Evolutionary conservation across 2,113 vertebrate species (phyloP), one percentile per base, ranked within the genome.

Genomic region (Eolophus roseicapilla): DNA sequence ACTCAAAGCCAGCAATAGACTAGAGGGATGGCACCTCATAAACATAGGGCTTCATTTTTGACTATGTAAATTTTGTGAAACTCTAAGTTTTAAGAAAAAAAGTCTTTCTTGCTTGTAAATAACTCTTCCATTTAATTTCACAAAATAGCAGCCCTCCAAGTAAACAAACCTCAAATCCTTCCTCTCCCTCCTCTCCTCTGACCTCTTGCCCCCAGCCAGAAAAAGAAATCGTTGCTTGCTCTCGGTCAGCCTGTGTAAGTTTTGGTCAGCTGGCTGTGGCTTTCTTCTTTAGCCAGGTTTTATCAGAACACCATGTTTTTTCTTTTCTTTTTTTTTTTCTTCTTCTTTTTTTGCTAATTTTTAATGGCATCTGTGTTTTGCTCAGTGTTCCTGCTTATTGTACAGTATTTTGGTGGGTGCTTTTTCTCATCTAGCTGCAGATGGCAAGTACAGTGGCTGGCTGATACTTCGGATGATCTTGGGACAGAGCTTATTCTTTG

Each of bases 1-100:
- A 92, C 33, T 88, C 41, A 70, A 92, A 94, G 70, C 25, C 64
- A 91, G 67, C 77, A 87, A 76, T 95, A 93, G 96, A 81, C 69
- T 65, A 44, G 60, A 92, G 55, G 57, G 47, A 59, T 90, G 70
- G 43, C 47, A 96, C 71, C 46, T 96, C 67, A 33, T 94, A 92
- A 95, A 92, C 37, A 50, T 0, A 81, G 33, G 73, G 5, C 21
- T 93, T 94, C 5, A 28, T 84, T 96, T 96, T 92, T 82, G 53
- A 64, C 41, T 12, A 37, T 82, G 21, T 89, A 74, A 92, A 43
- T 12, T 39, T 86, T 37, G 41, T 79, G 77, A 82, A 91, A 73
- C 37, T 80, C 80, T 33, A 88, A 57, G 68, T 91, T 57, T 65
- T 49, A 70, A 88, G 62, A 12, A 77, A 43, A 93, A 53, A 33